Evolutionary conservation across 2,113 vertebrate genomes (phyloP), one percentile per base, ranked within the genome.

Genomic region (Leptodactylus fuscus): DNA sequence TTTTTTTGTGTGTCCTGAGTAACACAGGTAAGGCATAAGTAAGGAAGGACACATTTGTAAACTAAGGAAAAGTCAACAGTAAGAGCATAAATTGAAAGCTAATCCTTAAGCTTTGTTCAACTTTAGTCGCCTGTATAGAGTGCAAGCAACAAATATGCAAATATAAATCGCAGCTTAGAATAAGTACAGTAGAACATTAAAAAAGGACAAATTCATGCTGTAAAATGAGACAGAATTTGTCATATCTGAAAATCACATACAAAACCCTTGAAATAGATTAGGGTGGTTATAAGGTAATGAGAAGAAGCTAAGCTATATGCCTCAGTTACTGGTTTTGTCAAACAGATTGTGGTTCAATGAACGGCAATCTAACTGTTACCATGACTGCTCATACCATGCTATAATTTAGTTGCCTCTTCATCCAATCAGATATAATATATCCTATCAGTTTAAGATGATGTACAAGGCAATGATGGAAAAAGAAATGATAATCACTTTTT

Each of bases 251-350:
- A 69, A 51, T 81, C 34, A 81, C 60, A 49, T 81, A 70, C 9
- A 70, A 49, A 16, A 46, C 62, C 36, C 44, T 49, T 46, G n/a
- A 69, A 81, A 69, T 69, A 60, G 48, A 81, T 80, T 22, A 81
- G 41, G 79, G 27, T 18, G 53, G 70, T 70, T 70, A 70, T 81
- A 51, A 81, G 80, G 27, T 81, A 82, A 81, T 69, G 62, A 70
- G 80, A 81, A 51, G 44, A 29, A 65, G 80, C 29, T 32, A 44
- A 51, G 80, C 51, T 69, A 62, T 81, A 58, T 67, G 27, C 70
- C 32, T 81, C 62, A 81, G 48, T 51, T 69, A 51, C 48, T 27
- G 62, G n/a, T 69, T 81, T 70, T 32, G 11, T n/a, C 60, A 81
- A 46, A 29, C 67, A 65, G 38, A 81, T 51, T 81, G 67, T 69